Percentiles rank a stretch among this genome's conserved stretches.
These are phyloP conservation scores for Naso thynnoides DNA, from an alignment of 2,797 vertebrate genomes.

Conservation along the genomic window DNA sequence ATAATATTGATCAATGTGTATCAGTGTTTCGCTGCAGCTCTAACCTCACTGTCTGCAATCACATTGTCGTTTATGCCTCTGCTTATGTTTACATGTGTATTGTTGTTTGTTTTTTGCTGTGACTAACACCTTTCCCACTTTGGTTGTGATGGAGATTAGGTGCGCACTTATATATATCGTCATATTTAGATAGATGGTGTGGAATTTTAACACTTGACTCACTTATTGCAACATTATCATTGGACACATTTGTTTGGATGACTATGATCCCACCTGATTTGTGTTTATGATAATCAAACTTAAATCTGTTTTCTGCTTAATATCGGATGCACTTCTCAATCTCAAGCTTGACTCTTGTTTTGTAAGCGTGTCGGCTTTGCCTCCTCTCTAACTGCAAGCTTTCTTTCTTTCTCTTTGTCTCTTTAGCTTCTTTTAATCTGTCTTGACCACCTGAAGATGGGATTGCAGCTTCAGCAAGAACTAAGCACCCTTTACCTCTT, in stretches of 20 bases:
- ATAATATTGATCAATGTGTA: slow-evolving; percentile 60
- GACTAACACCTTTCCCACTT: slow-evolving; percentile 67
- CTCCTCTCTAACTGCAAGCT: slow-evolving; percentile 87
- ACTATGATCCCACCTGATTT: slow-evolving; percentile 20
- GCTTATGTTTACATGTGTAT: slow-evolving; percentile 45
- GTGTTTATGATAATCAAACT: slow-evolving; percentile 27
- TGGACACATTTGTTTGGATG: slow-evolving; percentile 22
- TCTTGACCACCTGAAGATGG: slow-evolving; percentile 95
- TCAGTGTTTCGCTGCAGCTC: slow-evolving; percentile 60
- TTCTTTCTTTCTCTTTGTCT: slow-evolving; percentile 87
- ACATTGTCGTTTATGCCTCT: slow-evolving; percentile 43
- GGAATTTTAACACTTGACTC: not conserved
- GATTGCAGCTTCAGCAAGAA: slow-evolving; percentile 93
- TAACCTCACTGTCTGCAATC: slow-evolving; percentile 56
- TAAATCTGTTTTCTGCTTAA: slow-evolving; percentile 24
- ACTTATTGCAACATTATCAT: not conserved
- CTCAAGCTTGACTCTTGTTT: slow-evolving; percentile 37
- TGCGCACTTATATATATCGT: slow-evolving; percentile 16
- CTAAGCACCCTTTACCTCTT: slow-evolving; percentile 89
- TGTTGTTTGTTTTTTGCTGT: slow-evolving; percentile 39
- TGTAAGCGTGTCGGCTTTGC: slow-evolving; percentile 63
- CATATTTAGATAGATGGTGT: not conserved
- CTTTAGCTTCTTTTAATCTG: slow-evolving; percentile 94
- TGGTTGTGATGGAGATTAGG: slow-evolving; percentile 13
- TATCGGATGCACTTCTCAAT: slow-evolving; percentile 38